phyloP scores from a whole-genome alignment of 2,888 invertebrate species.

The Creontiades dilutus region DNA sequence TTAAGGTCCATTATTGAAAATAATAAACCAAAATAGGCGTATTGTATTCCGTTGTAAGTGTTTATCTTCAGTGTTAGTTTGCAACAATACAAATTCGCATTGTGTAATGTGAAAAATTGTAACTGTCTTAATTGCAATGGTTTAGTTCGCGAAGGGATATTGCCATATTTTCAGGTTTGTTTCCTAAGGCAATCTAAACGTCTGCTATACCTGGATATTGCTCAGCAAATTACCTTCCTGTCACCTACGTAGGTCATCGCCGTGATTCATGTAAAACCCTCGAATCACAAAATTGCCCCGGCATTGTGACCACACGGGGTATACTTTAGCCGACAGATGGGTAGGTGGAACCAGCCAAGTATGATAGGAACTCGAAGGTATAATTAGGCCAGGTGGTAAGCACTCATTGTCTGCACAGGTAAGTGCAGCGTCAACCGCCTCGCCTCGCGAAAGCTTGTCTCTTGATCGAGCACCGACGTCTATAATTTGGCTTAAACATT shows the following conservation, averaged over 20 bases:
- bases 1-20: no score
- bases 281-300: background rate
- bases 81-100: no score
- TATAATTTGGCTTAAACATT: background rate
- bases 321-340: background rate
- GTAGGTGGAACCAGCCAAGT: background rate
- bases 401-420: background rate
- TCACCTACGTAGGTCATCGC: conserved; percentile 1
- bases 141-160: no score
- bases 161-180: no score
- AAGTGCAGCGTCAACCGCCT: conserved; percentile 8
- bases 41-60: no score
- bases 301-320: background rate
- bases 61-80: no score
- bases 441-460: background rate
- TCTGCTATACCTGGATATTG: background rate
- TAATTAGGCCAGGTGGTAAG: background rate
- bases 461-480: conserved; percentile 10
- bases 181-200: no score
- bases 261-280: background rate
- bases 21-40: no score
- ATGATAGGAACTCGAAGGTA: background rate
- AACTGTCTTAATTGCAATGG: no score
- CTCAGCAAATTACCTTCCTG: background rate
- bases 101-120: no score